Conservation (phyloP, 2,888 invertebrate genomes). For the Xanthostigma xanthostigma region DNA sequence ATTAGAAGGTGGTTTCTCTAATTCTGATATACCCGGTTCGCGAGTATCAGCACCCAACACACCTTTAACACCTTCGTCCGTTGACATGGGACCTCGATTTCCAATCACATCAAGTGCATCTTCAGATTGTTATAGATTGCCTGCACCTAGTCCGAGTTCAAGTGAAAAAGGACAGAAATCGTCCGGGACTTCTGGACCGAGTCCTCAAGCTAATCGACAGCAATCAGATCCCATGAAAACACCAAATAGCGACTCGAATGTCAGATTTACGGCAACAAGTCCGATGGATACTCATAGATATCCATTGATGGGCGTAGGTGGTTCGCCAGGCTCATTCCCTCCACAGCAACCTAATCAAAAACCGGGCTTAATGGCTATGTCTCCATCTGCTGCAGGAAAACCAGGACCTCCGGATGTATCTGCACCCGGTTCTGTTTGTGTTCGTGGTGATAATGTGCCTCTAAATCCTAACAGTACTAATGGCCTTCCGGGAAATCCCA, state of each 20-base stretch:
- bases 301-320: slow-evolving; percentile 34
- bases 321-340: slow-evolving; percentile 35
- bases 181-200: slow-evolving; percentile 10
- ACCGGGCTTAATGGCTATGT: slow-evolving; percentile 28
- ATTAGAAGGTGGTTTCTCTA: slow-evolving; percentile 28
- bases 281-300: slow-evolving; percentile 22
- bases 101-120: slow-evolving; percentile 25
- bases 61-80: slow-evolving; percentile 32
- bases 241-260: slow-evolving; percentile 5
- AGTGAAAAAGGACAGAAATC: slow-evolving; percentile 18
- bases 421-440: slow-evolving; percentile 24
- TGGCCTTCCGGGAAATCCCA: slow-evolving; percentile 38
- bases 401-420: slow-evolving; percentile 22
- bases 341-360: slow-evolving; percentile 22
- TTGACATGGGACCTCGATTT: slow-evolving; percentile 29
- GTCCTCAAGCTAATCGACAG: slow-evolving; percentile 9
- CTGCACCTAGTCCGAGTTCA: slow-evolving; percentile 35
- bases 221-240: neutral
- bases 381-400: slow-evolving; percentile 29
- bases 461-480: slow-evolving; percentile 47
- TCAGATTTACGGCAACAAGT: slow-evolving; percentile 19
- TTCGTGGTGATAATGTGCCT: slow-evolving; percentile 45
- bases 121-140: slow-evolving; percentile 30
- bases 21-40: slow-evolving; percentile 1
- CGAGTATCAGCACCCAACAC: slow-evolving; percentile 35